Percentiles rank a stretch among this genome's conserved stretches.
Conservation (phyloP, 2,113 vertebrate genomes). For the Sprattus sprattus region DNA sequence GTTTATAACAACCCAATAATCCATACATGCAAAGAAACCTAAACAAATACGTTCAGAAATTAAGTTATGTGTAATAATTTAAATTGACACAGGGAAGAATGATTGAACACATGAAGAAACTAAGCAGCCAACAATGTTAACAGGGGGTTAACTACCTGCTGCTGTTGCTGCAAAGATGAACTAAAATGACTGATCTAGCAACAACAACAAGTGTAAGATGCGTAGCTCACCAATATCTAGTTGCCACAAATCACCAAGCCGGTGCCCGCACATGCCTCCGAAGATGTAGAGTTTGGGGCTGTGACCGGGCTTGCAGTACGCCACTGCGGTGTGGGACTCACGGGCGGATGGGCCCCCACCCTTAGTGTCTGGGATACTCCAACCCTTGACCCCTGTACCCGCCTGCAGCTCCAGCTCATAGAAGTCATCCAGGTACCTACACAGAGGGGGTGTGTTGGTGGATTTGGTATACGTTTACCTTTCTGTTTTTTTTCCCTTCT, state of each 20-base stretch:
- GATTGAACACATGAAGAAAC: no score
- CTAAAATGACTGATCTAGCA: no score
- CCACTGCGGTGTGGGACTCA: slow-evolving; percentile 89
- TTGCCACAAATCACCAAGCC: slow-evolving; percentile 92
- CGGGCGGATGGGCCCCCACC: slow-evolving; percentile 82
- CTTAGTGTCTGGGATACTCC: slow-evolving; percentile 88
- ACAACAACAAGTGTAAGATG: not conserved
- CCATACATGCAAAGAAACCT: no score
- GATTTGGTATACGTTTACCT: no score
- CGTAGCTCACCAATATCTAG: slow-evolving; percentile 86
- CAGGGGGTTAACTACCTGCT: no score
- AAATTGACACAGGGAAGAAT: no score
- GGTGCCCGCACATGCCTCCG: slow-evolving; percentile 91
- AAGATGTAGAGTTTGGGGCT: slow-evolving; percentile 90
- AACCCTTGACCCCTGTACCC: slow-evolving; percentile 85
- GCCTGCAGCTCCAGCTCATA: slow-evolving; percentile 93
- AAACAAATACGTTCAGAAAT: no score
- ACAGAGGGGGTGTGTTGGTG: not conserved
- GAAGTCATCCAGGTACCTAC: slow-evolving; percentile 91
- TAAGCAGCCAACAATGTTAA: no score
- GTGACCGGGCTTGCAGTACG: slow-evolving; percentile 75
- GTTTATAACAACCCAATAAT: no score
- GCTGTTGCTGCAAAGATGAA: no score
- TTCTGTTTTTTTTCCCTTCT: no score
- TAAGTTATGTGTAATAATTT: no score